Conservation (phyloP, 2,113 vertebrate genomes). For the Bothrops jararaca region DNA sequence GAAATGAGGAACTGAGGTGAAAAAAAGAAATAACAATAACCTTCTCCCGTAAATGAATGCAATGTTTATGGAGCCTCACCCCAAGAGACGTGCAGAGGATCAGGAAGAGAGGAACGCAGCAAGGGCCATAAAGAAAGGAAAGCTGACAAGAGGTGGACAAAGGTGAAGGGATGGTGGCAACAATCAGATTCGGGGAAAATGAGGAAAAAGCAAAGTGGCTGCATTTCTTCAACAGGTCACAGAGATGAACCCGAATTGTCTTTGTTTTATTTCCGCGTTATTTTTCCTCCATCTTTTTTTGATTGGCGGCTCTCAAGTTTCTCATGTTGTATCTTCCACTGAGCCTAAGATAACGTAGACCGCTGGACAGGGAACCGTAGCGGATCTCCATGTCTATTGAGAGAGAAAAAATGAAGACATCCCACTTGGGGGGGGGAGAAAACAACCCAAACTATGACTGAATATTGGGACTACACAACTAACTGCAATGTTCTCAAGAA, state of each 20-base stretch:
- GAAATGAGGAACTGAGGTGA: conserved; percentile 43
- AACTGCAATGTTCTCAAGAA: neutral
- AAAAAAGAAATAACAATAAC: neutral
- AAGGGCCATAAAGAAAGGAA: neutral
- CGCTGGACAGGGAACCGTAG: neutral
- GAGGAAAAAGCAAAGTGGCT: neutral
- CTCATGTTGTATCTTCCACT: neutral
- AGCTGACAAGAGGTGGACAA: neutral
- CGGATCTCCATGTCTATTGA: neutral
- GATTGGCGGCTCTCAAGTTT: neutral
- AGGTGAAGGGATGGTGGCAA: neutral
- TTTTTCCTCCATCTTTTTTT: neutral
- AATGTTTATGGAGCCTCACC: conserved; percentile 2
- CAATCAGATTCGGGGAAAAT: neutral
- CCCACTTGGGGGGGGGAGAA: neutral
- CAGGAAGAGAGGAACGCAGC: neutral
- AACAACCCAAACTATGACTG: neutral
- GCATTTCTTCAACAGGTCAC: neutral
- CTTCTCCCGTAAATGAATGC: conserved; percentile 32
- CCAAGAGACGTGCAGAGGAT: neutral
- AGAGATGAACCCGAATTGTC: neutral
- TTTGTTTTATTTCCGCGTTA: neutral
- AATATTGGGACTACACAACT: neutral
- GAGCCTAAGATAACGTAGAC: neutral
- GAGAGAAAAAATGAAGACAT: neutral